A percentile compares a stretch with the other conserved stretches of the same genome.
These are phyloP conservation scores for Deroplatys truncata DNA, from an alignment of 2,888 invertebrate genomes.

Conservation along the genomic window DNA sequence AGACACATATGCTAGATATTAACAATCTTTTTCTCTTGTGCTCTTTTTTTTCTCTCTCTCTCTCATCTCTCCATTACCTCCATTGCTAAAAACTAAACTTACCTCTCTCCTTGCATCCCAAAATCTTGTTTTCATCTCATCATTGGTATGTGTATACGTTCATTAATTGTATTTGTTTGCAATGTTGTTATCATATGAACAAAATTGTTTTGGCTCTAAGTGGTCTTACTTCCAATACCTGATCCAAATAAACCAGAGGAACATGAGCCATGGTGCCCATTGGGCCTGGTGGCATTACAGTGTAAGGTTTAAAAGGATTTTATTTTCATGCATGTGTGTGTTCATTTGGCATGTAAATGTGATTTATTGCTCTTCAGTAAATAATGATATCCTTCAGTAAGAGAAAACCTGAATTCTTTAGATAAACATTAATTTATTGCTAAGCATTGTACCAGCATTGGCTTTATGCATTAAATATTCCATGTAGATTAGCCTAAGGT, in stretches of 20 bases:
- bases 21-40: not conserved
- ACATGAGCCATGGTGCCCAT: conserved; percentile 87
- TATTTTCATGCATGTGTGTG: not conserved
- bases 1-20: not conserved
- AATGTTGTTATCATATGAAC: not conserved
- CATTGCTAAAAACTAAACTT: not conserved
- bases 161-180: not conserved
- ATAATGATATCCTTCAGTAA: not conserved
- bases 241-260: conserved; percentile 83
- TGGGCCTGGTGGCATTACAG: conserved; percentile 42
- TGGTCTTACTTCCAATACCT: conserved; percentile 67
- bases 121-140: not conserved
- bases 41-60: not conserved
- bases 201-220: conserved; percentile 3
- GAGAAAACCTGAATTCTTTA: no score
- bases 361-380: not conserved
- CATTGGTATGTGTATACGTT: not conserved
- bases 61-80: not conserved
- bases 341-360: conserved; percentile 17
- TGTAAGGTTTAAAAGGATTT: conserved; percentile 24
- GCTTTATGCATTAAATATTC: no score
- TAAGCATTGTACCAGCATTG: no score
- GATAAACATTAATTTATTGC: no score
- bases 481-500: no score
- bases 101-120: not conserved